These are phyloP conservation scores for Xyrichtys novacula DNA, from an alignment of 2,797 vertebrate genomes.

Conservation along the genomic window DNA sequence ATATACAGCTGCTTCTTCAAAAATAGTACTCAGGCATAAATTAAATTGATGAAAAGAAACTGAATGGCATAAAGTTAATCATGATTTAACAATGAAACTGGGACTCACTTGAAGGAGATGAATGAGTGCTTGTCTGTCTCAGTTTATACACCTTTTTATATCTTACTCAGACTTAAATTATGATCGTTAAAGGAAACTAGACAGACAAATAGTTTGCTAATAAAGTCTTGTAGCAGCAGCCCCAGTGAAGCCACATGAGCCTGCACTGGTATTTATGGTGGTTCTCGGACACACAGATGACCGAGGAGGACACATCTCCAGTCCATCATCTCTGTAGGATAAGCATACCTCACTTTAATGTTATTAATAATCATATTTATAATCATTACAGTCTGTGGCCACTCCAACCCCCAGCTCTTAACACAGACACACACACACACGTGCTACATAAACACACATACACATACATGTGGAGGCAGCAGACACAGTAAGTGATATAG, in stretches of 20 bases:
- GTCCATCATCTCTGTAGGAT: constrained; percentile 55
- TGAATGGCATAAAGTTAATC: too few species aligned
- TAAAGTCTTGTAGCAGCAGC: not conserved
- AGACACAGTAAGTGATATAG: constrained; percentile 68
- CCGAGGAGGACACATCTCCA: constrained; percentile 42
- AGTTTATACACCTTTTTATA: too few species aligned
- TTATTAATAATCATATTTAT: constrained; percentile 75
- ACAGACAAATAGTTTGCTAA: too few species aligned
- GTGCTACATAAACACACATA: constrained; percentile 18
- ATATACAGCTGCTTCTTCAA: too few species aligned
- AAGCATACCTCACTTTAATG: constrained; percentile 65
- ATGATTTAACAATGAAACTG: too few species aligned
- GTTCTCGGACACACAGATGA: constrained; percentile 37
- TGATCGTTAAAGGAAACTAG: too few species aligned
- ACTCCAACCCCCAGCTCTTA: constrained; percentile 11
- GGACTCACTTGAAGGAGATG: too few species aligned
- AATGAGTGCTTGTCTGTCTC: too few species aligned
- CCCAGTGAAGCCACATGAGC: not conserved
- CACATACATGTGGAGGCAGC: constrained; percentile 21
- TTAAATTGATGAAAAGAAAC: too few species aligned
- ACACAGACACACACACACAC: constrained; percentile 24
- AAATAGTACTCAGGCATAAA: too few species aligned
- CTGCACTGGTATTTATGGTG: not conserved
- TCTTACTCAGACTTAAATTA: too few species aligned
- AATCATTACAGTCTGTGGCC: constrained; percentile 68